A percentile compares a stretch with the other conserved stretches of the same genome.
Evolutionary conservation across 2,113 vertebrate genomes (phyloP).

Genomic region (Lophochroa leadbeateri): DNA sequence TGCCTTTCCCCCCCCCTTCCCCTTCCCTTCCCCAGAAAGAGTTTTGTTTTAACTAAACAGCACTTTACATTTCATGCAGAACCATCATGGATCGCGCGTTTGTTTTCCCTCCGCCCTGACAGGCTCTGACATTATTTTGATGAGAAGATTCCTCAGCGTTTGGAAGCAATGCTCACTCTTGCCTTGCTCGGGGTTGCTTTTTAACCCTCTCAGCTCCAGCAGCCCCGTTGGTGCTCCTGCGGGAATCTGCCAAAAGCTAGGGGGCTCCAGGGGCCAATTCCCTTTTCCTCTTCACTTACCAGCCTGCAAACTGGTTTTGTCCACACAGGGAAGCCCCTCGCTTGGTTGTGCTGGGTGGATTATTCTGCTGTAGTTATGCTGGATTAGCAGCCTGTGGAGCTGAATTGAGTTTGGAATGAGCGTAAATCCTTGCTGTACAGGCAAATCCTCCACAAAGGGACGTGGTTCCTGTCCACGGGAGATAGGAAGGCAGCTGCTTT

Average conservation of each 20-base stretch:
- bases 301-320: neutral
- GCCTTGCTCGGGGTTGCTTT: neutral
- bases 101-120: constrained; percentile 54
- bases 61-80: neutral
- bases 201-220: neutral
- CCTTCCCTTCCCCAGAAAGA: neutral
- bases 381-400: neutral
- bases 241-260: neutral
- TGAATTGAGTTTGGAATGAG: neutral
- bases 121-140: constrained; percentile 64
- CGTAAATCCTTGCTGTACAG: neutral
- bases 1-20: neutral
- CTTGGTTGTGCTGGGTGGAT: neutral
- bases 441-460: neutral
- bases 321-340: neutral
- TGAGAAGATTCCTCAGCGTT: constrained; percentile 59
- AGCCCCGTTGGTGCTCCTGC: neutral
- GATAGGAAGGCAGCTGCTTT: neutral
- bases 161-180: neutral
- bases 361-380: neutral
- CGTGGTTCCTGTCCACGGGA: neutral
- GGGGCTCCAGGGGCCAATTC: neutral
- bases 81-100: neutral
- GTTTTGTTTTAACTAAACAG: constrained; percentile 66
- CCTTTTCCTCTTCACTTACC: neutral